Evolutionary conservation across 2,888 invertebrate species (phyloP).

Genomic region (Caenorhabditis drosophilae): DNA sequence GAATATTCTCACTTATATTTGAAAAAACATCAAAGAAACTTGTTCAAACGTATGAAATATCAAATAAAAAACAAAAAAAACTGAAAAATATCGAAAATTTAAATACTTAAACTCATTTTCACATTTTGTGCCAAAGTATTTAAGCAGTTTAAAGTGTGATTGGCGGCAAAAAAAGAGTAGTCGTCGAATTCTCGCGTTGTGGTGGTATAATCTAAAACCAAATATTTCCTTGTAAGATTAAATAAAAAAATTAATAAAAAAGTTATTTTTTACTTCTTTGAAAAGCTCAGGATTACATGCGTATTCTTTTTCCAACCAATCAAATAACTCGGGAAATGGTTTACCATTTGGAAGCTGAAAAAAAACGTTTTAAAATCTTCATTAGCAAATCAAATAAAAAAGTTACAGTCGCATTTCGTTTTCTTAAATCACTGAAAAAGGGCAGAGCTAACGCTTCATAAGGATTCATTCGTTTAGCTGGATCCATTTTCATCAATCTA

Average conservation of each 20-base stretch:
- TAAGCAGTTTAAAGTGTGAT: background rate
- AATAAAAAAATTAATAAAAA: background rate
- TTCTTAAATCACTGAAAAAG: conserved; percentile 30
- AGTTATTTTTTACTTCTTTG: conserved; percentile 4
- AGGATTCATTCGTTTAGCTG: conserved; percentile 23
- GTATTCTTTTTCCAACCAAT: conserved; percentile 47
- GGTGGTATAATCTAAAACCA: conserved; percentile 10
- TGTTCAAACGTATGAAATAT: too few relatives aligned
- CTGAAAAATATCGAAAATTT: too few relatives aligned
- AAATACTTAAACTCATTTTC: too few relatives aligned
- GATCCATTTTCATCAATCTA: conserved; percentile 28
- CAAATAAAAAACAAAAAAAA: too few relatives aligned
- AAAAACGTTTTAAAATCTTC: too few relatives aligned
- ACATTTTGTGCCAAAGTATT: too few relatives aligned
- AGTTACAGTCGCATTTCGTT: conserved; percentile 5
- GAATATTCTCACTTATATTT: too few relatives aligned
- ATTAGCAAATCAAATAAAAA: too few relatives aligned
- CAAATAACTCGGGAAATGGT: conserved; percentile 29
- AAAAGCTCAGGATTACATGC: conserved; percentile 10
- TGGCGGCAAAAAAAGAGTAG: background rate
- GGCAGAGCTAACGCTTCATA: conserved; percentile 26
- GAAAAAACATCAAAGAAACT: too few relatives aligned
- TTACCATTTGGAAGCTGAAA: conserved; percentile 26
- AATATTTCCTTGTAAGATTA: background rate
- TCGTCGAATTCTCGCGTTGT: background rate